Evolutionary conservation across 2,888 invertebrate species (phyloP), one percentile per base, ranked within the genome.

Genomic region (Drosophila flavopinicola): DNA sequence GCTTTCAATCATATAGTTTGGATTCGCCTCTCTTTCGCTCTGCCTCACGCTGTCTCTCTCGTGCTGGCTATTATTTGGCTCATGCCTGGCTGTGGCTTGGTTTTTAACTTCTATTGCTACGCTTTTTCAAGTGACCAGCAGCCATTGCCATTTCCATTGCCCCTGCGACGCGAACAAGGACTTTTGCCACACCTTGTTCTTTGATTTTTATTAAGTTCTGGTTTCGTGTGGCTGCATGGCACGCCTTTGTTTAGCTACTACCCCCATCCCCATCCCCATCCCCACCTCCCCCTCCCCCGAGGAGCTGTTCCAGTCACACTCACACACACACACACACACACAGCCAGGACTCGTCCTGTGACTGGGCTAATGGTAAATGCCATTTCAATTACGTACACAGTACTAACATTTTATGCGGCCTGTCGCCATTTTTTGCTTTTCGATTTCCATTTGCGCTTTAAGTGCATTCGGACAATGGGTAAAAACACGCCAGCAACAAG

Each of bases 331-430:
- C n/a, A n/a, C n/a, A n/a, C n/a, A n/a, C n/a, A n/a, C n/a, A n/a
- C n/a, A n/a, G n/a, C n/a, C n/a, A n/a, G n/a, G n/a, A n/a, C n/a
- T n/a, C n/a, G 39, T 1, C 7, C 27, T 10, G 41, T 38, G 58
- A 64, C 64, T 30, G 72, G 72, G 79, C 80, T 84, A 79, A 79
- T 79, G 80, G 85, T 79, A 79, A 79, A 86, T 79, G 84, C 77
- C 85, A 86, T 79, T 79, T 79, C 87, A 79, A 79, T 79, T 79
- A 86, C 85, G 80, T 70, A 85, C 86, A 65, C 65, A 79, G 80
- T 83, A 83, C 86, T 85, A 78, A 85, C 78, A 85, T 83, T 79
- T 85, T 85, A 79, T 83, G 79, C 79, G 68, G 76, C 83, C 72
- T 76, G 80, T 75, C 75, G 69, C 78, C 76, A 69, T 48, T 74